Conservation (phyloP, 2,797 vertebrate genomes). For the Coranthus polyacanthus region DNA sequence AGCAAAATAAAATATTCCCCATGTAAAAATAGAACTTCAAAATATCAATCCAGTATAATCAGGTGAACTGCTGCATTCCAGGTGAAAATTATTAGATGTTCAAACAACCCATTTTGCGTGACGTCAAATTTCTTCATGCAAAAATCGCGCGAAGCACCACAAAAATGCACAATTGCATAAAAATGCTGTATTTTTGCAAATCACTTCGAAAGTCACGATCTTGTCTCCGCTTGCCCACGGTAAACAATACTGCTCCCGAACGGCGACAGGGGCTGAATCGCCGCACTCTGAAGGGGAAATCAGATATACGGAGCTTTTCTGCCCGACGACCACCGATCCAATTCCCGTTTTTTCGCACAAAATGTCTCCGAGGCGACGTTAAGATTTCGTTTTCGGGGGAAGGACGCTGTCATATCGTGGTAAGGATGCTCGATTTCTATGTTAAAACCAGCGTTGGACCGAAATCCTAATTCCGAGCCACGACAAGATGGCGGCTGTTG, state of each 20-base stretch:
- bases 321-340: constrained; percentile 81
- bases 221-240: constrained; percentile 80
- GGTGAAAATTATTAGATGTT: constrained; percentile 71
- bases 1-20: constrained; percentile 72
- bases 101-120: constrained; percentile 83
- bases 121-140: constrained; percentile 87
- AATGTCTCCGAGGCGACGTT: constrained; percentile 73
- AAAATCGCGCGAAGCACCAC: constrained; percentile 78
- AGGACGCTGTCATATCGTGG: constrained; percentile 71
- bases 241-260: constrained; percentile 81
- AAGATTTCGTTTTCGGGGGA: constrained; percentile 68
- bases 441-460: constrained; percentile 82
- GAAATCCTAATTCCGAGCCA: constrained; percentile 91
- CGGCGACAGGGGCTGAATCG: constrained; percentile 81
- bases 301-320: constrained; percentile 83
- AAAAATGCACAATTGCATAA: constrained; percentile 81
- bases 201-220: constrained; percentile 68
- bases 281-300: constrained; percentile 87
- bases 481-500: constrained; percentile 99
- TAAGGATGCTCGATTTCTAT: constrained; percentile 70
- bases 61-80: constrained; percentile 59
- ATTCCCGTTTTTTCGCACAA: constrained; percentile 79
- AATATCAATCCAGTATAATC: constrained; percentile 58
- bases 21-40: constrained; percentile 68
- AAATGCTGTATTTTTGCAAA: constrained; percentile 69